Base-by-base conservation (phyloP, 2,888 invertebrate genomes). In the Bruchidius siliquastri region DNA sequence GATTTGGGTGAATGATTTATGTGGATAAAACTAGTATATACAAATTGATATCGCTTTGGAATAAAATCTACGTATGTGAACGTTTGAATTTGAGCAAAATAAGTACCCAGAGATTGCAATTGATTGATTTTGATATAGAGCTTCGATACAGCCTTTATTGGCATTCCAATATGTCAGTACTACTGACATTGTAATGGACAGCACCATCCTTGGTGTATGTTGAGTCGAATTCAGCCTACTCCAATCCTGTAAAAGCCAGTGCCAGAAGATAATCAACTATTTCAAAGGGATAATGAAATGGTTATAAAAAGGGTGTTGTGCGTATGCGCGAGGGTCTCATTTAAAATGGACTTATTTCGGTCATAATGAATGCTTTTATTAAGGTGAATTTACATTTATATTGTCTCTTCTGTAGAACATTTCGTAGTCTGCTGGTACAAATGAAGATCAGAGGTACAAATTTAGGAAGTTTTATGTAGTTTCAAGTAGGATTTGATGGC, bases 281-380 rank as follows among this genome's bases (percentile, higher is more conserved):
- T 75, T 75, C 76, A 76, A 78, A 77, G 75, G 77, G 79, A 77
- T 77, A 78, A 77, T 78, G 74, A 79, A 79, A 79, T 74, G 77
- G 78, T 78, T 78, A 76, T 77, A 77, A 77, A 77, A 76, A 76
- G 72, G 71, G 74, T 68, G 72, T 67, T 70, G 73, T 72, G 74
- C 74, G 77, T 70, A 75, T 49, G 72, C 74, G 68, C 30, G 70
- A 67, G 72, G 68, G 75, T 72, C 74, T 72, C 73, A 74, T 74
- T 73, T 73, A 74, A 75, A 76, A 76, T 74, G 76, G 74, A 76
- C 73, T 75, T 75, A 75, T 74, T 76, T 75, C 70, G 70, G 74
- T 74, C 72, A 74, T 74, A 76, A 76, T 76, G 75, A 73, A 75
- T 75, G 72, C 76, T 69, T 76, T 76, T 75, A 76, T 75, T 76